phyloP scores from a whole-genome alignment of 1,140 invertebrate species.

The Euura lappo region DNA sequence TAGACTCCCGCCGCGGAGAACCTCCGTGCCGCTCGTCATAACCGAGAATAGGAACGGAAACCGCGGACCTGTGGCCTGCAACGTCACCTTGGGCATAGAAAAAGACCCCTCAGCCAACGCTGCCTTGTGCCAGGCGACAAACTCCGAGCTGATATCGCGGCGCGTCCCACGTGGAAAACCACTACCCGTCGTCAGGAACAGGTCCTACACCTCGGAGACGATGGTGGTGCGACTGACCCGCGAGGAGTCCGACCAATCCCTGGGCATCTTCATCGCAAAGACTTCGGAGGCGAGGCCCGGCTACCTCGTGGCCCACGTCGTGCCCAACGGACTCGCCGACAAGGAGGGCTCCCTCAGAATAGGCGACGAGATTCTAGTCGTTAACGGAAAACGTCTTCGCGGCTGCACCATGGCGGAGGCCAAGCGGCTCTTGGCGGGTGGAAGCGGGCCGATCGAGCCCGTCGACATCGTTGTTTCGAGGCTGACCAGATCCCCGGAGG shows the following conservation, averaged over 20 bases:
- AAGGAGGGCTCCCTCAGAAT: conserved; percentile 77
- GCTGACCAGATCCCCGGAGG: conserved; percentile 45
- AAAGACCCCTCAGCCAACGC: conserved; percentile 31
- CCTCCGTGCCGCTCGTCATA: conserved; percentile 27
- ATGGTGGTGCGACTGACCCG: conserved; percentile 74
- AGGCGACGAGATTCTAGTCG: conserved; percentile 84
- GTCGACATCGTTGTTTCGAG: conserved; percentile 77
- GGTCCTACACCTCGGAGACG: conserved; percentile 57
- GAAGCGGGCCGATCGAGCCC: conserved; percentile 62
- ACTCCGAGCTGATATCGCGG: conserved; percentile 25
- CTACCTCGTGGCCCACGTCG: conserved; percentile 84
- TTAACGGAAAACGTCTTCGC: conserved; percentile 78
- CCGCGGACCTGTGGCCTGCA: conserved; percentile 19
- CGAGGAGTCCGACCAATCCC: conserved; percentile 70
- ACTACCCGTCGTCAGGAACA: conserved; percentile 59
- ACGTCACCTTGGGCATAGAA: conserved; percentile 32
- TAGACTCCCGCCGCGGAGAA: conserved; percentile 45
- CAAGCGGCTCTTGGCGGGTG: conserved; percentile 70
- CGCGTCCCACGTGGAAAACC: conserved; percentile 45
- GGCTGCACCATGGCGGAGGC: conserved; percentile 80
- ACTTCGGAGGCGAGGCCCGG: conserved; percentile 74
- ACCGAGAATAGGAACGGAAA: conserved; percentile 23
- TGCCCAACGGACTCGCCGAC: conserved; percentile 78
- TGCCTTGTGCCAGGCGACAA: conserved; percentile 23
- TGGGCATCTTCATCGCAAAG: conserved; percentile 87